phyloP scores from a whole-genome alignment of 2,113 vertebrate genomes.

The Telmatochromis sp. region DNA sequence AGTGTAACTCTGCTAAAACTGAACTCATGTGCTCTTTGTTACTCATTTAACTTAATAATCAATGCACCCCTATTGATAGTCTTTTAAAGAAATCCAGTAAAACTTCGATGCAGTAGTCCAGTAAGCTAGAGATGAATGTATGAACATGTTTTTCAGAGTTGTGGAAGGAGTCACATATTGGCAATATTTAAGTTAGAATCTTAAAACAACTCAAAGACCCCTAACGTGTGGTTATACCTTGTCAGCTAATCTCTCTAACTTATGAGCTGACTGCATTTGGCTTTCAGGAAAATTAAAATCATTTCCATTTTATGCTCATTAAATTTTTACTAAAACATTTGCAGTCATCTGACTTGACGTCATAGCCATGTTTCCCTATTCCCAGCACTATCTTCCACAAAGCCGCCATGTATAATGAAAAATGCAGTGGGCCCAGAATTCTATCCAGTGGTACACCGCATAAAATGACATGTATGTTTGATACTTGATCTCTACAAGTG shows the following conservation, averaged over 20 bases:
- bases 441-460: not conserved
- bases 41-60: not conserved
- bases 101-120: not conserved
- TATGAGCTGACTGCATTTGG: not conserved
- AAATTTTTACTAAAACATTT: not conserved
- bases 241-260: not conserved
- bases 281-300: not conserved
- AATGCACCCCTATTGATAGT: not conserved
- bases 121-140: not conserved
- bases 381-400: not conserved
- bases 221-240: not conserved
- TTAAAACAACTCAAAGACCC: not conserved
- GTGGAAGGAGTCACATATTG: not conserved
- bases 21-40: not conserved
- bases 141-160: not conserved
- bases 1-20: not conserved
- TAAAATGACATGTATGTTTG: not conserved
- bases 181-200: not conserved
- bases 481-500: not conserved
- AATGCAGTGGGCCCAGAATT: not conserved
- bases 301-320: not conserved
- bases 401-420: not conserved
- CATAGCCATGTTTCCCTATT: not conserved
- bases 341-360: not conserved
- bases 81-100: not conserved